A percentile compares a stretch with the other conserved stretches of the same genome.
Conservation (phyloP, 2,113 vertebrate genomes). For the Isurus oxyrinchus region DNA sequence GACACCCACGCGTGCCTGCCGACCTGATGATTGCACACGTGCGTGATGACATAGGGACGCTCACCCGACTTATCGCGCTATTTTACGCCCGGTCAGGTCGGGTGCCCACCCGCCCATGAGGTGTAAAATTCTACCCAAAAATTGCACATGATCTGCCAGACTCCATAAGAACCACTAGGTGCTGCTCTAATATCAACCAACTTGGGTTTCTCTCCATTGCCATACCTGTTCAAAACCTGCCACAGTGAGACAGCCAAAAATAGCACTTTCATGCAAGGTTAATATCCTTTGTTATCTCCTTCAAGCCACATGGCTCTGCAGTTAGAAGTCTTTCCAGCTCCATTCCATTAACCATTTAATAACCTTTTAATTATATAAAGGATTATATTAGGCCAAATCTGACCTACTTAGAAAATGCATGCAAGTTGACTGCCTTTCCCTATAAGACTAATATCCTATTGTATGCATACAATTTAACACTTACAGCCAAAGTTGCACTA, state of each 20-base stretch:
- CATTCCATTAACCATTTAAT: not conserved
- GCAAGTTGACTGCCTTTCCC: not conserved
- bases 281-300: not conserved
- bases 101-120: no score
- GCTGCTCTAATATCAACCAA: slow-evolving; percentile 14
- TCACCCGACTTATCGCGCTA: no score
- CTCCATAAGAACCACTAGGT: slow-evolving; percentile 5
- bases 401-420: not conserved
- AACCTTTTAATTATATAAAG: not conserved
- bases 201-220: not conserved
- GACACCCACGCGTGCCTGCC: no score
- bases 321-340: not conserved
- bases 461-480: not conserved
- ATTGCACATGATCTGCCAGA: not conserved
- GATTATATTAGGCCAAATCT: not conserved
- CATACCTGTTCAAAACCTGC: not conserved
- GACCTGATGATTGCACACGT: no score
- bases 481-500: not conserved
- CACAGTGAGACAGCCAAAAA: not conserved
- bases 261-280: not conserved
- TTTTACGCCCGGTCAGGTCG: no score
- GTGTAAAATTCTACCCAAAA: no score
- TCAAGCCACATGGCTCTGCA: not conserved
- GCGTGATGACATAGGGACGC: no score
- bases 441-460: not conserved